phyloP scores from a whole-genome alignment of 2,797 vertebrate genomes.

The Intellagama lesueurii region DNA sequence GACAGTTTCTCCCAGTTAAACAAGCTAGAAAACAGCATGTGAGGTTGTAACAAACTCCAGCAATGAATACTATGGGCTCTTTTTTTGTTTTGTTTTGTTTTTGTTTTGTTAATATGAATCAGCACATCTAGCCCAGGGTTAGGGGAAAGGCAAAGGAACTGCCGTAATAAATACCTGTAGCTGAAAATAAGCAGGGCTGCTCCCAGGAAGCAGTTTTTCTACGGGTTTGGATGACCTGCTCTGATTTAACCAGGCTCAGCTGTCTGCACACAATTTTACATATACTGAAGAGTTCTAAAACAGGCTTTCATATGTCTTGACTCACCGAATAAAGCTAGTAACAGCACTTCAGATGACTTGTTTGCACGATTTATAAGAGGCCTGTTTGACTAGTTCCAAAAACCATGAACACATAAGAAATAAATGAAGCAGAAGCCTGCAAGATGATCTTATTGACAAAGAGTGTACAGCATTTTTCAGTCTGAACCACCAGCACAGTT shows the following conservation, averaged over 20 bases:
- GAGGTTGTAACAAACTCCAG: no score
- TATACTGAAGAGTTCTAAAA: slow-evolving; percentile 74
- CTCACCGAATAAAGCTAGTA: slow-evolving; percentile 58
- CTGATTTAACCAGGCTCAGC: slow-evolving; percentile 39
- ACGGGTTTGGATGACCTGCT: background rate
- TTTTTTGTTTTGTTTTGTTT: no score
- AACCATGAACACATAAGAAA: slow-evolving; percentile 60
- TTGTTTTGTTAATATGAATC: no score
- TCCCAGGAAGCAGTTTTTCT: background rate
- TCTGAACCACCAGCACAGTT: slow-evolving; percentile 63
- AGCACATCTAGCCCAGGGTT: no score
- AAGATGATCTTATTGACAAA: slow-evolving; percentile 67
- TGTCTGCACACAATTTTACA: slow-evolving; percentile 75
- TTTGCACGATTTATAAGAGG: slow-evolving; percentile 69
- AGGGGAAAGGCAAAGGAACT: background rate
- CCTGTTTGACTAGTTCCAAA: slow-evolving; percentile 66
- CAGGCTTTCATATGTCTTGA: slow-evolving; percentile 65
- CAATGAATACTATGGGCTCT: no score
- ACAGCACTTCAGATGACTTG: slow-evolving; percentile 58
- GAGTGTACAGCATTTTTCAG: slow-evolving; percentile 58
- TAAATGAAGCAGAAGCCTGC: slow-evolving; percentile 71
- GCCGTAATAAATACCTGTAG: background rate
- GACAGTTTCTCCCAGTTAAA: no score
- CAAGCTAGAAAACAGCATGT: no score
- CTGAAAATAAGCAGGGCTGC: background rate